Percentiles rank a stretch among this genome's conserved stretches.
phyloP scores from a whole-genome alignment of 2,797 vertebrate genomes.

The Lindbergichthys nudifrons region DNA sequence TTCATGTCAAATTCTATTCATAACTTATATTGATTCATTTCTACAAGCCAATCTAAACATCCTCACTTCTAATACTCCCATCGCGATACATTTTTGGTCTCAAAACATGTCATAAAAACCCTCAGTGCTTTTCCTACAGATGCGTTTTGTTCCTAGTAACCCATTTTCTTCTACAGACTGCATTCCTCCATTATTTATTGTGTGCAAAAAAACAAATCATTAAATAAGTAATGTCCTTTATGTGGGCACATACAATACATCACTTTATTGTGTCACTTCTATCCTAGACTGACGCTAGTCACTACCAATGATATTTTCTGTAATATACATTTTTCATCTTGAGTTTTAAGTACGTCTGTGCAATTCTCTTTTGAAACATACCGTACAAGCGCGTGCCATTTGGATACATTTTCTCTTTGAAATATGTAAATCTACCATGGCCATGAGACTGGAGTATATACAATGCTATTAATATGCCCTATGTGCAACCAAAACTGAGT shows the following conservation, averaged over 20 bases:
- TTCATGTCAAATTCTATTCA: background rate
- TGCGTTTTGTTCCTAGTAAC: background rate
- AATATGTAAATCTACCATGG: conserved; percentile 72
- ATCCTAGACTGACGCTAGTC: conserved; percentile 69
- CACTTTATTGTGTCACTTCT: conserved; percentile 74
- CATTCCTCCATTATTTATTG: conserved; percentile 33
- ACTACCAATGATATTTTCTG: conserved; percentile 70
- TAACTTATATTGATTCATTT: background rate
- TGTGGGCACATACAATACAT: conserved; percentile 67
- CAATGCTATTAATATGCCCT: conserved; percentile 72
- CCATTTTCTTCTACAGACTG: conserved; percentile 17
- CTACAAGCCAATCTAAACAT: background rate
- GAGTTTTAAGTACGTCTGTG: conserved; percentile 61
- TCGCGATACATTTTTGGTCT: background rate
- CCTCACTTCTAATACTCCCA: background rate
- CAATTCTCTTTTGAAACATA: conserved; percentile 58
- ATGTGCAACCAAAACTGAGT: conserved; percentile 76
- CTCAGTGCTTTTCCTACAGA: background rate
- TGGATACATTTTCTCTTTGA: conserved; percentile 63
- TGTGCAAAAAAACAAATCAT: conserved; percentile 60
- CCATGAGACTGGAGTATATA: conserved; percentile 73
- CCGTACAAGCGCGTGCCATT: conserved; percentile 63
- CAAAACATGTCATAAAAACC: background rate
- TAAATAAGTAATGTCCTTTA: conserved; percentile 58
- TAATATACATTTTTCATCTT: conserved; percentile 67